These are phyloP conservation scores for Apotomis capreana DNA, from an alignment of 2,888 invertebrate genomes.

Conservation along the genomic window DNA sequence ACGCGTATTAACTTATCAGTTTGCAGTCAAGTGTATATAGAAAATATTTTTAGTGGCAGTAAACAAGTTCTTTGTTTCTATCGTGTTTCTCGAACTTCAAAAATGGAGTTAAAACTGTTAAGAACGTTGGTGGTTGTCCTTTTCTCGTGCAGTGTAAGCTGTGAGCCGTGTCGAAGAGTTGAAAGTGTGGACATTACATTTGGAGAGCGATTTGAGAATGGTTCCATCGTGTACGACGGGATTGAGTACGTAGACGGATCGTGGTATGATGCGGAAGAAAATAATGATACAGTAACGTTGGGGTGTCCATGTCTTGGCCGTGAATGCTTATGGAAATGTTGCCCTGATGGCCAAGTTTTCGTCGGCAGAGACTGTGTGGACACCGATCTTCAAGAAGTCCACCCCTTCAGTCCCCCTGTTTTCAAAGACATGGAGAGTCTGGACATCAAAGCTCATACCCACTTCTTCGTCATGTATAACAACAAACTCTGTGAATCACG, in stretches of 20 bases:
- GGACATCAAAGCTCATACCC: conserved; percentile 55
- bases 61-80: conserved; percentile 19
- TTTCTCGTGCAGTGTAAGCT: conserved; percentile 47
- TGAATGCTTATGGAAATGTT: conserved; percentile 72
- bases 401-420: conserved; percentile 69
- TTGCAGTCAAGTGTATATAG: conserved; percentile 17
- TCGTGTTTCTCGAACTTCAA: not conserved
- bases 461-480: conserved; percentile 67
- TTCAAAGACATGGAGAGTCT: conserved; percentile 58
- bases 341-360: conserved; percentile 56
- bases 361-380: conserved; percentile 56
- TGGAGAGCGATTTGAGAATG: conserved; percentile 59
- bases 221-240: conserved; percentile 62
- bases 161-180: conserved; percentile 60
- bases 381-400: conserved; percentile 53
- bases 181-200: conserved; percentile 69
- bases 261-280: conserved; percentile 63
- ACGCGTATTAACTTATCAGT: conserved; percentile 19
- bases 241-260: conserved; percentile 60
- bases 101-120: conserved; percentile 51
- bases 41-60: conserved; percentile 14
- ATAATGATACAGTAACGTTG: conserved; percentile 50
- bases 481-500: conserved; percentile 58
- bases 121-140: conserved; percentile 49
- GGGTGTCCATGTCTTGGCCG: conserved; percentile 74